phyloP scores from a whole-genome alignment of 35 echinoderm and acorn worm species.

The Eucidaris tribuloides region DNA sequence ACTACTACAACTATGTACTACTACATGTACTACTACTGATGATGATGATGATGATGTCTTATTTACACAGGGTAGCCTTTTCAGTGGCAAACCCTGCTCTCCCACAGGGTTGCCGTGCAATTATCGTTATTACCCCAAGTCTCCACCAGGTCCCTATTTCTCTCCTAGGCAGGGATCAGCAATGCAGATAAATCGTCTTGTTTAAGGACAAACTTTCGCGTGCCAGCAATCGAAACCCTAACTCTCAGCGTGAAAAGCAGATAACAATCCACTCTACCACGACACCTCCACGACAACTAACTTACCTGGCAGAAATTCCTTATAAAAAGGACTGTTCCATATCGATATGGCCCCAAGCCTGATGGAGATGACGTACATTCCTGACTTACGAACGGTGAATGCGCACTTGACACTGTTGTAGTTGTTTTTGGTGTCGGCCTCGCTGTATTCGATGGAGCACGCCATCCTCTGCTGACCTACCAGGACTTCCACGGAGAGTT shows the following conservation, averaged over 20 bases:
- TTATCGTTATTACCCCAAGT: background rate
- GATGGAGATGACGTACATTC: constrained; percentile 53
- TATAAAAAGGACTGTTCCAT: constrained; percentile 78
- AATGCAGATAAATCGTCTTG: too few species aligned
- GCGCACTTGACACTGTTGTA: constrained; percentile 69
- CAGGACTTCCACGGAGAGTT: constrained; percentile 48
- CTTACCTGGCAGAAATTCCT: constrained; percentile 75
- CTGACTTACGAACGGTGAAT: constrained; percentile 79
- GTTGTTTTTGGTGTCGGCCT: background rate
- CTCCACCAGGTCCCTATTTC: too few species aligned
- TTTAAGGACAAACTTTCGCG: background rate
- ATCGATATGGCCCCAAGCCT: constrained; percentile 45
- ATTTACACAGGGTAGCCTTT: too few species aligned
- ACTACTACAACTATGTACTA: too few species aligned
- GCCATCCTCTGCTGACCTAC: constrained; percentile 61
- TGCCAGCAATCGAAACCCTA: background rate
- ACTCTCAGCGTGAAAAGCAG: too few species aligned
- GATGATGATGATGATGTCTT: too few species aligned
- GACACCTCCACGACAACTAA: background rate
- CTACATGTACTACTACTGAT: too few species aligned
- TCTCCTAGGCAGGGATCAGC: too few species aligned
- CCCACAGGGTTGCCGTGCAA: background rate
- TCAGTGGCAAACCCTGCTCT: too few species aligned
- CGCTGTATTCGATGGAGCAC: constrained; percentile 66
- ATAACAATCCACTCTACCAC: too few species aligned